Base-by-base conservation (phyloP, 2,113 vertebrate genomes). In the Copsychus sechellarum region DNA sequence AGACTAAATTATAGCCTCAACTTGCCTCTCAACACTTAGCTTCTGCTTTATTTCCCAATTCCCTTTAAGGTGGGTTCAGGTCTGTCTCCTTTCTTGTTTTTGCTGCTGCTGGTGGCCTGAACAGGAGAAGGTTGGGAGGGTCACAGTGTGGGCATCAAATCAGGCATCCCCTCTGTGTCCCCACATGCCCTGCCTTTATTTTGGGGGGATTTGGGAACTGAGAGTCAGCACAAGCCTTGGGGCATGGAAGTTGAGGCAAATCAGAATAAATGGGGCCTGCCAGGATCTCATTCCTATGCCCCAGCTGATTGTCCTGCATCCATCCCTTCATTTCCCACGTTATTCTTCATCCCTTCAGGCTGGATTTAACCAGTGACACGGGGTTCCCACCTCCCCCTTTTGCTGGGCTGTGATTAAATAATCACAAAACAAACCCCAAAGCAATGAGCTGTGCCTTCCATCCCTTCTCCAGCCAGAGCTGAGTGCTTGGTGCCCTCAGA, bases 321-420 rank as follows among this genome's bases (percentile, higher is more conserved):
- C 61, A 51, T 34, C 51, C 40, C 26, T 70, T 53, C 14, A 1
- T 70, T 29, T 47, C 43, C 60, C 29, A 22, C 4, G 7, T 21
- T 11, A 0, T 76, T 43, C 3, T 72, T 89, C 43, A 42, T 56
- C 66, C 45, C 45, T 76, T 8, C 43, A 40, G 73, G 58, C 40
- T 91, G 80, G 40, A 23, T 28, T 34, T 8, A 5, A 91, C 38
- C 25, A 47, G 40, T 56, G 51, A 9, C 12, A 1, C 0, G 4
- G 50, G 53, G 57, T 8, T 12, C 20, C 71, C 1, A 0, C 26
- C 43, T 64, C 26, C 18, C 13, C 21, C 2, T 72, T 64, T 23
- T 58, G 43, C 42, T 24, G 48, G 28, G 19, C 34, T 77, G 21
- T 2, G 3, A 20, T 47, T n/a, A 40, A 81, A 43, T 23, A 28